phyloP scores from a whole-genome alignment of 2,797 vertebrate species.

The Borostomias antarcticus region DNA sequence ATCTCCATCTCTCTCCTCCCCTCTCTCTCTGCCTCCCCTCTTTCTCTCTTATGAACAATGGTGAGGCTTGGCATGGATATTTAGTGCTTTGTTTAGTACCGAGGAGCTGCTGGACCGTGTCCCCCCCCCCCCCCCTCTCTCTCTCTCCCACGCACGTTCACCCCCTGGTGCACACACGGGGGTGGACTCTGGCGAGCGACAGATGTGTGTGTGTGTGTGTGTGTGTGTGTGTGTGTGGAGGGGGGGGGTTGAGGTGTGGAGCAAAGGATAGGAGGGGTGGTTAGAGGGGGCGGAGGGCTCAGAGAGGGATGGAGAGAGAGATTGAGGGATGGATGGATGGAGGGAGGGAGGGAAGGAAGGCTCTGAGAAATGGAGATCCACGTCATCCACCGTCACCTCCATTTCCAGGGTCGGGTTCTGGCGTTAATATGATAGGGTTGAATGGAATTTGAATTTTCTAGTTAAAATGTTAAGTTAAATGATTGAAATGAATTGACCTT shows the following conservation, averaged over 20 bases:
- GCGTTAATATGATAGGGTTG: too few species aligned
- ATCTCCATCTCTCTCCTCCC: too few species aligned
- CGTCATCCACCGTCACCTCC: too few species aligned
- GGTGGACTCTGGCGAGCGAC: too few species aligned
- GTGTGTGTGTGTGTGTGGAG: background rate
- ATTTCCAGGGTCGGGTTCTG: too few species aligned
- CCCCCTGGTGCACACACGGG: slow-evolving; percentile 45
- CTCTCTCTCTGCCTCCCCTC: too few species aligned
- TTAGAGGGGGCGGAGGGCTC: background rate
- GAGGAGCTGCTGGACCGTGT: slow-evolving; percentile 27
- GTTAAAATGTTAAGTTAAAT: too few species aligned
- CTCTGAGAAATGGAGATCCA: background rate
- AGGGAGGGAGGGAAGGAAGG: too few species aligned
- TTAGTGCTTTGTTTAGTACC: slow-evolving; percentile 39
- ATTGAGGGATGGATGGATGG: background rate
- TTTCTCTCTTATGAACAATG: background rate
- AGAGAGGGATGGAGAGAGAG: slow-evolving; percentile 5
- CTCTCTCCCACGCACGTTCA: slow-evolving; percentile 52
- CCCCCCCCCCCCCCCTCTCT: too few species aligned
- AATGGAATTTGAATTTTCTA: too few species aligned
- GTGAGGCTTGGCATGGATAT: slow-evolving; percentile 19
- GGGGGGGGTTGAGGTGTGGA: background rate
- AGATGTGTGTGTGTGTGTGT: too few species aligned
- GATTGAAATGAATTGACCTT: too few species aligned
- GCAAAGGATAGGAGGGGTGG: slow-evolving; percentile 1